Conservation (phyloP, 2,888 invertebrate genomes). For the Drosophila mimica region DNA sequence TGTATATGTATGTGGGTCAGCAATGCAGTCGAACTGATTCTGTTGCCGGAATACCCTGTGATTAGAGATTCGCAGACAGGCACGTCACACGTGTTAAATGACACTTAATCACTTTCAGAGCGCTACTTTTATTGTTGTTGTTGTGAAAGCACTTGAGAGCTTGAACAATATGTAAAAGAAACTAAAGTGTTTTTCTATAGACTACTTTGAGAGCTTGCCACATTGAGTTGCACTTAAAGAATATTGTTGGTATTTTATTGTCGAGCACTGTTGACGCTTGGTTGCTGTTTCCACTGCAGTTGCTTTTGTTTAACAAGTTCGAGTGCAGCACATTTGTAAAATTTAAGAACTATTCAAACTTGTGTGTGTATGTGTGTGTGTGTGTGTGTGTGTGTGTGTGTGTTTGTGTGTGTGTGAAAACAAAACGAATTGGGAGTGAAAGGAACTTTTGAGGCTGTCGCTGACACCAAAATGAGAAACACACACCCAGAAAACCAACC, state of each 20-base stretch:
- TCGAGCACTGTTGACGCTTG: constrained; percentile 29
- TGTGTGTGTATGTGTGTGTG: constrained; percentile 21
- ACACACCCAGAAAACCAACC: constrained; percentile 29
- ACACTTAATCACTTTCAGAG: too few species aligned
- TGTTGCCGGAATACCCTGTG: constrained; percentile 36
- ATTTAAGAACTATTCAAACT: constrained; percentile 72
- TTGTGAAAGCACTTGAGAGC: too few species aligned
- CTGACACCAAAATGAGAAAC: constrained; percentile 73
- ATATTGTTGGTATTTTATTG: constrained; percentile 14
- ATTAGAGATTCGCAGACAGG: background rate
- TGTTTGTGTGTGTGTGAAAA: constrained; percentile 35
- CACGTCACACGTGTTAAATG: background rate
- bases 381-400: constrained; percentile 14
- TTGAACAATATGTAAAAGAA: too few species aligned
- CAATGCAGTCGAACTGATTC: constrained; percentile 41
- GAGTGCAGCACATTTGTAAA: constrained; percentile 75
- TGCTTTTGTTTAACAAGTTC: constrained; percentile 73
- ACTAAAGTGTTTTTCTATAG: background rate
- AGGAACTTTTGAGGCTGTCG: constrained; percentile 67
- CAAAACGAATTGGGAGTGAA: constrained; percentile 23
- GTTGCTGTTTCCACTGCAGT: constrained; percentile 12
- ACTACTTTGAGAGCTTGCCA: too few species aligned
- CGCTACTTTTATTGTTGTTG: background rate
- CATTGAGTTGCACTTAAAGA: background rate
- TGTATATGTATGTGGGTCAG: constrained; percentile 63